These are phyloP conservation scores for Antechinus flavipes DNA, from an alignment of 2,113 vertebrate genomes.

Conservation along the genomic window DNA sequence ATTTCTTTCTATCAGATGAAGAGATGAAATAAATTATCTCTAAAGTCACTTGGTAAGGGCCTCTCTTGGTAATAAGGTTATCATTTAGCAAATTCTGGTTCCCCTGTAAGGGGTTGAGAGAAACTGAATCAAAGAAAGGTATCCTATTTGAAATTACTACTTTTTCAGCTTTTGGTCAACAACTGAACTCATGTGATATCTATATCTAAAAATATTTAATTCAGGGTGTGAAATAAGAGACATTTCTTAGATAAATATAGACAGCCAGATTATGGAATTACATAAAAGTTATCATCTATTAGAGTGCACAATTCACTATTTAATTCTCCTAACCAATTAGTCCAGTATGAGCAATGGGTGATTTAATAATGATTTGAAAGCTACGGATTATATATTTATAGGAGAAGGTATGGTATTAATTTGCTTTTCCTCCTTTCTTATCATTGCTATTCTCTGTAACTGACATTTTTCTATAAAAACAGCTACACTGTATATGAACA, in stretches of 20 bases:
- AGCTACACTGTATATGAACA: conserved; percentile 61
- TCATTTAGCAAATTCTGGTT: background rate
- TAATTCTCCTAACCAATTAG: background rate
- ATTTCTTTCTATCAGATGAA: background rate
- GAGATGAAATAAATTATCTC: background rate
- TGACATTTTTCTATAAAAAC: conserved; percentile 57
- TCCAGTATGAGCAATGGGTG: background rate
- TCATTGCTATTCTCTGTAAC: background rate
- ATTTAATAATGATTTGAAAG: background rate
- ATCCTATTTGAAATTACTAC: background rate
- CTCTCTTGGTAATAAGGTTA: background rate
- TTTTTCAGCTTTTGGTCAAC: background rate
- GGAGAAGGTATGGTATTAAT: conserved; percentile 23
- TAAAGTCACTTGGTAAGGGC: background rate
- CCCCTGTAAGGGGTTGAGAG: background rate
- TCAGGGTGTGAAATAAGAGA: background rate
- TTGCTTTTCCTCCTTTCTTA: background rate
- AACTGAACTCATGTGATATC: background rate
- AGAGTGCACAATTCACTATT: too few species aligned
- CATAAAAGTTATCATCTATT: conserved; percentile 35
- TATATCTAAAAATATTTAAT: background rate
- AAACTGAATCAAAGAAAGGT: background rate
- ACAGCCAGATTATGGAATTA: background rate
- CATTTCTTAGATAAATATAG: background rate
- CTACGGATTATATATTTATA: background rate